Evolutionary conservation across 2,113 vertebrate species (phyloP), one percentile per base, ranked within the genome.

Genomic region (Rhineura floridana): DNA sequence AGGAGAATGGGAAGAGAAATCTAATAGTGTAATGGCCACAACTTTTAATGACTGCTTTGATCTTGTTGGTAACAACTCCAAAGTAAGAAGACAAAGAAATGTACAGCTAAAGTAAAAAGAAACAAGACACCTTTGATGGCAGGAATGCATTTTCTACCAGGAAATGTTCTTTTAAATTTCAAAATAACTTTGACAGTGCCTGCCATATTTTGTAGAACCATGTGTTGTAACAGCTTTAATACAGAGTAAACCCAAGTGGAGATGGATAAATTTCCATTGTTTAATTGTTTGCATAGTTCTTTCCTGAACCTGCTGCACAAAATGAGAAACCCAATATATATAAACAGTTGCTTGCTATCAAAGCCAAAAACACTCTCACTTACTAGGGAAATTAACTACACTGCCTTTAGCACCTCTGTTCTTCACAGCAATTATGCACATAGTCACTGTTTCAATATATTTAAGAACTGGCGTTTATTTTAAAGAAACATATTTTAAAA

Each of bases 321-420:
- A 36, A 70, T 39, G 39, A 76, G 90, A 85, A 81, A 59, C 77
- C 11, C 72, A 50, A 86, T 90, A 25, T 3, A 2, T 85, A 90
- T 11, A 79, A 75, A 84, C 46, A 69, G 30, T 48, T 36, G 25
- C n/a, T 44, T 87, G 23, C 21, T 50, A 10, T 52, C 42, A 81
- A 10, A 48, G 8, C 0, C 0, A 52, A 75, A 39, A 3, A 59
- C 6, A 0, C 0, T 48, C n/a, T 91, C n/a, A 10, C 72, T 12
- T 15, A 63, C 3, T 84, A 70, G 63, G 70, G 30, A 30, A 85
- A 75, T 85, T 13, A 44, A 15, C 39, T 62, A 79, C 83, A 46
- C 33, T 46, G 21, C 30, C 36, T 52, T 77, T 8, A n/a, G n/a
- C 10, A 59, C 62, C 28, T 87, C 17, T 83, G 1, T 50, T 42